These are phyloP conservation scores for Podarcis raffonei DNA, from an alignment of 2,113 vertebrate genomes.

Conservation along the genomic window DNA sequence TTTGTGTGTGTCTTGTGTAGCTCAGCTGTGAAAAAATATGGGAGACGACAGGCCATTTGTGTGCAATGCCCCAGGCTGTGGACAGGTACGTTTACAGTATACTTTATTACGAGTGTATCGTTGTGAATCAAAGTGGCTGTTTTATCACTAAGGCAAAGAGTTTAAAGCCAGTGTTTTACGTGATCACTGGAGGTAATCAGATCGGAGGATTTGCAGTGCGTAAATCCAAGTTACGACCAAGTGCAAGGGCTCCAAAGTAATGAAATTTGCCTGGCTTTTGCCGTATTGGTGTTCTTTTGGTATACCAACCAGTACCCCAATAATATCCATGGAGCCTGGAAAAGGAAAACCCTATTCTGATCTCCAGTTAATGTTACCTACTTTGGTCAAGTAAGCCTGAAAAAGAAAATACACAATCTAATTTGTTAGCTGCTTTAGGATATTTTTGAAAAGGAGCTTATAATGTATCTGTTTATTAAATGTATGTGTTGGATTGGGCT, in stretches of 20 bases:
- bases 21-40: conserved; percentile 79
- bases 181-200: conserved; percentile 70
- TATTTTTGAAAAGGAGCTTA: not conserved
- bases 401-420: not conserved
- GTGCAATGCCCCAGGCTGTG: conserved; percentile 94
- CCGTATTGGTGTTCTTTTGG: conserved; percentile 58
- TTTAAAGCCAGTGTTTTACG: conserved; percentile 69
- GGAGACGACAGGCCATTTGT: conserved; percentile 98
- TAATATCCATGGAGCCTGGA: conserved; percentile 13
- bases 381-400: no score
- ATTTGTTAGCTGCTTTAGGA: not conserved
- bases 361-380: not conserved
- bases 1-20: conserved; percentile 59
- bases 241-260: conserved; percentile 58
- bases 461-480: not conserved
- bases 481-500: not conserved
- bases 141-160: conserved; percentile 73
- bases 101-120: conserved; percentile 67
- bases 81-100: conserved; percentile 88
- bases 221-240: conserved; percentile 71
- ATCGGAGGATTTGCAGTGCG: conserved; percentile 68
- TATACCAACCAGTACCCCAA: conserved; percentile 23
- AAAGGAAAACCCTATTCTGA: not conserved
- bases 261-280: conserved; percentile 60
- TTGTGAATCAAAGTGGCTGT: conserved; percentile 78